These are phyloP conservation scores for Lysandra bellargus DNA, from an alignment of 2,888 invertebrate species.

Conservation along the genomic window DNA sequence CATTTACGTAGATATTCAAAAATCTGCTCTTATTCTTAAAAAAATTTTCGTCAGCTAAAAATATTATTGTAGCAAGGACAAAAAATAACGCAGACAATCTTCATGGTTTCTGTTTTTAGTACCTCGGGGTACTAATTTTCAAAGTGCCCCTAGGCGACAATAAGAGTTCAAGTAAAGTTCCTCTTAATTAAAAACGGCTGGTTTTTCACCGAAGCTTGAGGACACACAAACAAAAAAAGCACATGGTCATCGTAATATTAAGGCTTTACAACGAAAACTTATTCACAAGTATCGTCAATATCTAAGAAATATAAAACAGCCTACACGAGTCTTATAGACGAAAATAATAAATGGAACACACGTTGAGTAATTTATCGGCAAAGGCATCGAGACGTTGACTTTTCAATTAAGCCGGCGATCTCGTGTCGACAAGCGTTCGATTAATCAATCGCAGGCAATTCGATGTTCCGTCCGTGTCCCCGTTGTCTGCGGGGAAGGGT, in stretches of 20 bases:
- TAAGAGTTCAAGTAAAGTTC: neutral
- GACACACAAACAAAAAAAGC: neutral
- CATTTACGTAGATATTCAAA: neutral
- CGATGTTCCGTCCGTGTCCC: neutral
- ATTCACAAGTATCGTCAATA: neutral
- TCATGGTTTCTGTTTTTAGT: slow-evolving; percentile 14
- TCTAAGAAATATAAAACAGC: slow-evolving; percentile 22
- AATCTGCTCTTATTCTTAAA: neutral
- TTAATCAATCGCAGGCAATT: slow-evolving; percentile 60
- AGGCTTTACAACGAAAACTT: neutral
- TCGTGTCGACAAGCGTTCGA: slow-evolving; percentile 54
- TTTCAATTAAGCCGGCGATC: slow-evolving; percentile 72
- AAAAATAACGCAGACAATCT: neutral
- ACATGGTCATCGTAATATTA: neutral
- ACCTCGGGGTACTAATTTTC: neutral
- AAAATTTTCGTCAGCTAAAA: neutral
- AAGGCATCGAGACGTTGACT: slow-evolving; percentile 72
- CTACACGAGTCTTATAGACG: slow-evolving; percentile 36
- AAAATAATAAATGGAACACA: slow-evolving; percentile 61
- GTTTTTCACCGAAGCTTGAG: neutral
- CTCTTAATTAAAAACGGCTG: neutral
- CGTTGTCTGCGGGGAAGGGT: slow-evolving; percentile 10
- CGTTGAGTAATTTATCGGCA: slow-evolving; percentile 59
- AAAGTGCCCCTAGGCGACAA: slow-evolving; percentile 10
- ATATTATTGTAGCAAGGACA: neutral